Evolutionary conservation across 2,888 invertebrate genomes (phyloP), one percentile per base, ranked within the genome.

Genomic region (Diarsia dahlii): DNA sequence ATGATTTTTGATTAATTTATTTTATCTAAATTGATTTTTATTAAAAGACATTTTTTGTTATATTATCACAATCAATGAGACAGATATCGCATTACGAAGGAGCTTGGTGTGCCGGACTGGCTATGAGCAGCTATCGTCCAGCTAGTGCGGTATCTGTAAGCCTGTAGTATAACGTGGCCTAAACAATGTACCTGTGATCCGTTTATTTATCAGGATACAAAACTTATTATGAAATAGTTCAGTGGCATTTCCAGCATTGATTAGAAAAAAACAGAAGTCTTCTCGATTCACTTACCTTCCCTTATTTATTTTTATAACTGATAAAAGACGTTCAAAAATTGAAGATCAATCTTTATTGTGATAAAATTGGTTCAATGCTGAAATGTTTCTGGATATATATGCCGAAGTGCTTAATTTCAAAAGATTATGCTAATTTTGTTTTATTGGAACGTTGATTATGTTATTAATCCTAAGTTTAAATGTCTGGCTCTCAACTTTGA

Each of bases 401-500:
- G 81, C 84, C 76, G 74, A 80, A 78, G 83, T 86, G 86, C 83
- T 88, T 89, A 85, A 85, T 81, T 85, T 79, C n/a, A 79, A 83
- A 82, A 77, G 45, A 82, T 70, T 73, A 79, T 76, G 63, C 39
- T 71, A 79, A 80, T 80, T 81, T 80, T 87, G 71, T 84, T 84
- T 74, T 76, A 78, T 81, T 81, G 85, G 69, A 84, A 84, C 82
- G 80, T 85, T 85, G 67, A 87, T 85, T 81, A 85, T 81, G 81
- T 84, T 88, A 87, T 87, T 87, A 90, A 87, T 80, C 90, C 73
- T 92, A 92, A 90, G 89, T 87, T 84, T 88, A 92, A 90, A 90
- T 92, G 90, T 89, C 89, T 90, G 91, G 93, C 94, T 94, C 93
- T 94, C 94, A 91, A 87, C 86, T 85, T 86, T 86, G 81, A 84